phyloP scores from a whole-genome alignment of 1,140 invertebrate species.

The Drosophila tristis region DNA sequence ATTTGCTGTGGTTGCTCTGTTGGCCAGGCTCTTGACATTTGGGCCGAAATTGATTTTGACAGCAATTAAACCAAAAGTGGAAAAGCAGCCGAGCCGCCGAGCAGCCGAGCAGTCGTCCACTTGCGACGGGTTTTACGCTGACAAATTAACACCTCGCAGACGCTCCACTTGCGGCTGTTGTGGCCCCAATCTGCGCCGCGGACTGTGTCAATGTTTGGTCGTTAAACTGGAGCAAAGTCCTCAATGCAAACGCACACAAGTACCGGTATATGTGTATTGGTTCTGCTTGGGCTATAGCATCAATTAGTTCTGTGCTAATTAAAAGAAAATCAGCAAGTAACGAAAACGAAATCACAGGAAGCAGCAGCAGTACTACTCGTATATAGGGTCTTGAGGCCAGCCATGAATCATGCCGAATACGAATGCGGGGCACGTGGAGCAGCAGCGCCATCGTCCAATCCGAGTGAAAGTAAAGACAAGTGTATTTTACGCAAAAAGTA shows the following conservation, averaged over 20 bases:
- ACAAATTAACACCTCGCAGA: slow-evolving; percentile 68
- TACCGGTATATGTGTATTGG: slow-evolving; percentile 21
- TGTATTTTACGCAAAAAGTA: slow-evolving; percentile 50
- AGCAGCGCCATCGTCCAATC: neutral
- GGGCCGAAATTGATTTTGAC: slow-evolving; percentile 43
- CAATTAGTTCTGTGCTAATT: slow-evolving; percentile 76
- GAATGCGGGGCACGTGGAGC: slow-evolving; percentile 43
- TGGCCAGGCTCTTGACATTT: slow-evolving; percentile 41
- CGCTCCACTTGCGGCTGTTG: slow-evolving; percentile 36
- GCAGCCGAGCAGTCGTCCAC: neutral
- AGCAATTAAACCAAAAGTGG: slow-evolving; percentile 43
- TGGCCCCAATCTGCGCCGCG: slow-evolving; percentile 36
- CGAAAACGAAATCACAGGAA: slow-evolving; percentile 63
- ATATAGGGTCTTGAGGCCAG: slow-evolving; percentile 6
- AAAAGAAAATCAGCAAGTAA: slow-evolving; percentile 58
- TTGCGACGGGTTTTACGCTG: slow-evolving; percentile 46
- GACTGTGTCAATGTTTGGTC: slow-evolving; percentile 74
- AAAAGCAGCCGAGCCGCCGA: slow-evolving; percentile 11
- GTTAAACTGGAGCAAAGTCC: slow-evolving; percentile 57
- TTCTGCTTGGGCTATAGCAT: slow-evolving; percentile 33
- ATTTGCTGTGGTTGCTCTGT: too few species aligned
- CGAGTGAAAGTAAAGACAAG: slow-evolving; percentile 69
- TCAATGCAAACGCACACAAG: slow-evolving; percentile 34
- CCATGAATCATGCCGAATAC: slow-evolving; percentile 29
- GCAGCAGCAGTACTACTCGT: slow-evolving; percentile 18